A percentile compares a stretch with the other conserved stretches of the same genome.
These are phyloP conservation scores for Naso thynnoides DNA, from an alignment of 2,797 vertebrate species.

Conservation along the genomic window DNA sequence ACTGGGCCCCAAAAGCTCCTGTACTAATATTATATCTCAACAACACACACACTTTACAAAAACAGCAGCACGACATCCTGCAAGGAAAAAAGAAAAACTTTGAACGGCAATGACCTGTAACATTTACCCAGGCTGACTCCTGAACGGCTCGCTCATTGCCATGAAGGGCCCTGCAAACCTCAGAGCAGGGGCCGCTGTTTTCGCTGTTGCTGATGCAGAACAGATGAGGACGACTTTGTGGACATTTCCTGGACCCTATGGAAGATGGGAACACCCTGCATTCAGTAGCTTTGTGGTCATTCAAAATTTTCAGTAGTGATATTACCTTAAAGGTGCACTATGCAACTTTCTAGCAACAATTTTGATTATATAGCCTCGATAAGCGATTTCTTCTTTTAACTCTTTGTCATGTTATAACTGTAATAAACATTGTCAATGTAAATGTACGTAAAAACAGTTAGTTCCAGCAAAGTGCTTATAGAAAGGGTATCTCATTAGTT, in stretches of 20 bases:
- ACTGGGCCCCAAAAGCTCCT: slow-evolving; percentile 15
- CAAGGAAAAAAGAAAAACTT: slow-evolving; percentile 62
- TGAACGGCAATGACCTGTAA: slow-evolving; percentile 55
- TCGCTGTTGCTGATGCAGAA: slow-evolving; percentile 69
- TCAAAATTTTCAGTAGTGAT: slow-evolving; percentile 42
- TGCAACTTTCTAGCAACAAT: too few species aligned
- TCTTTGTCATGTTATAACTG: too few species aligned
- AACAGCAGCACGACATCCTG: slow-evolving; percentile 57
- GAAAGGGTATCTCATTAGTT: too few species aligned
- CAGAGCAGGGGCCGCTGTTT: slow-evolving; percentile 50
- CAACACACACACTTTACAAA: slow-evolving; percentile 44
- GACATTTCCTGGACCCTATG: slow-evolving; percentile 11
- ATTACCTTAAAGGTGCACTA: not conserved
- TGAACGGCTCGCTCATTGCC: slow-evolving; percentile 42
- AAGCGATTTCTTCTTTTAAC: too few species aligned
- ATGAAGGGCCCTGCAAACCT: slow-evolving; percentile 37
- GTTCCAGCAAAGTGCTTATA: too few species aligned
- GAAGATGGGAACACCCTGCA: slow-evolving; percentile 9
- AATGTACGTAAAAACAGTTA: too few species aligned
- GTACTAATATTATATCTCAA: slow-evolving; percentile 33
- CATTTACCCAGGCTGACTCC: slow-evolving; percentile 61
- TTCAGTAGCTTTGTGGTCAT: slow-evolving; percentile 35
- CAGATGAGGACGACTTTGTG: slow-evolving; percentile 56
- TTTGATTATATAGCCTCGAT: too few species aligned
- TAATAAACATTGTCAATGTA: too few species aligned